Base-by-base conservation (phyloP, 2,888 invertebrate genomes). In the Ophonus ardosiacus region DNA sequence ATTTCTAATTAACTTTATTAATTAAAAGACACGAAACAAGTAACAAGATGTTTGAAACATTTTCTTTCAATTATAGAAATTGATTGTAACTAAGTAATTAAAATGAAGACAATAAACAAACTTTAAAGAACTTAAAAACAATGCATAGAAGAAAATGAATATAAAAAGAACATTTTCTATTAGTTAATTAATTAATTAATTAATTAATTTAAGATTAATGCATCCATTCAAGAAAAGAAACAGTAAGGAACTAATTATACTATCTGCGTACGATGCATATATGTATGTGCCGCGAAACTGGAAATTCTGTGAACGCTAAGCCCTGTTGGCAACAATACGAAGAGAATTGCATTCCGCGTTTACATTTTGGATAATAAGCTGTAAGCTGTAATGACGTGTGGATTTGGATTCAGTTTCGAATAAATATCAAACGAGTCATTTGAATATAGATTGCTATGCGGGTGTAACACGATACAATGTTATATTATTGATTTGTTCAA, bases 361-460 rank as follows among this genome's bases (percentile, higher is more conserved):
- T 71, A 15, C 38, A 15, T 6, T 74, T 40, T 10, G 3, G 71
- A 74, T 74, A 43, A 43, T 74, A 7, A 18, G 17, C 5, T 18
- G 43, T 43, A 74, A 43, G 71, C 71, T 18, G 15, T 74, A 40
- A 74, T 74, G 71, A 74, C 18, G 38, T 38, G 68, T 0, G 38
- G 38, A 43, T 74, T 43, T 13, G 21, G 31, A 31, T 57, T 57
- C 57, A 18, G 56, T 76, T 51, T 76, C 51, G 38, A 78, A 57
- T 78, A 78, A 78, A 78, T 78, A 78, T 56, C 24, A 78, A 57
- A 78, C 57, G 57, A 57, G 31, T 78, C 4, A 51, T 51, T 57
- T 78, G 78, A 78, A 78, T 78, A 31, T 8, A 78, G 15, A 78
- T 78, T 78, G 56, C 18, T 21, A 21, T 21, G 10, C 40, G 18